Evolutionary conservation across 2,113 vertebrate genomes (phyloP).

Genomic region (Orthochromis indermauri): DNA sequence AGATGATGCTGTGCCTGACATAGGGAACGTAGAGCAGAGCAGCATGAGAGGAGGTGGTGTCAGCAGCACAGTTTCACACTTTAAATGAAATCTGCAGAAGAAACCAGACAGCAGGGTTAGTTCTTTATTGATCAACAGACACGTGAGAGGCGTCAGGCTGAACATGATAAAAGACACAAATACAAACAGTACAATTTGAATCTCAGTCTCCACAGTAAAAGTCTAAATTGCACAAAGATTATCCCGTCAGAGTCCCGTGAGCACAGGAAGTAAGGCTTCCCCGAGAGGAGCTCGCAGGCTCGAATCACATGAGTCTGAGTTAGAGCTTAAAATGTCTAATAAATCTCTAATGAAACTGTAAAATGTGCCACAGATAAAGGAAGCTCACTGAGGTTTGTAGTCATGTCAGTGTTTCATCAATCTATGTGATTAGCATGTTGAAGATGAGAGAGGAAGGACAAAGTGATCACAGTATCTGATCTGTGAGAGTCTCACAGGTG

Average conservation of each 20-base stretch:
- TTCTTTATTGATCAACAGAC: background rate
- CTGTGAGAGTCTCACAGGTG: background rate
- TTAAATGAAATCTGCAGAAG: background rate
- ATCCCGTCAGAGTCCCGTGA: background rate
- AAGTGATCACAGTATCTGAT: background rate
- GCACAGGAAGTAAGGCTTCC: background rate
- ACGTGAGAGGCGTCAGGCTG: background rate
- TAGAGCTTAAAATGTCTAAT: background rate
- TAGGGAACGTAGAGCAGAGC: background rate
- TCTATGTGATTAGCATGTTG: background rate
- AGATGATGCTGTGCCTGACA: background rate
- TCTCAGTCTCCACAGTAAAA: background rate
- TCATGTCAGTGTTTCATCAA: background rate
- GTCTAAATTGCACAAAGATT: background rate
- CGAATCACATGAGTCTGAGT: background rate
- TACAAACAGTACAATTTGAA: background rate
- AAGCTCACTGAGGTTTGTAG: background rate
- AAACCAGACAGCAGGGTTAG: background rate
- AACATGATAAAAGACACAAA: background rate
- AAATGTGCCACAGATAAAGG: background rate
- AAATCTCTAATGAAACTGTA: background rate
- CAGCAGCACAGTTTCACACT: background rate
- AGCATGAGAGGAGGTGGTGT: background rate
- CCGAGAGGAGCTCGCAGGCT: background rate
- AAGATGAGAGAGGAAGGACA: background rate